phyloP scores from a whole-genome alignment of 2,113 vertebrate species.

The Sturnus vulgaris region DNA sequence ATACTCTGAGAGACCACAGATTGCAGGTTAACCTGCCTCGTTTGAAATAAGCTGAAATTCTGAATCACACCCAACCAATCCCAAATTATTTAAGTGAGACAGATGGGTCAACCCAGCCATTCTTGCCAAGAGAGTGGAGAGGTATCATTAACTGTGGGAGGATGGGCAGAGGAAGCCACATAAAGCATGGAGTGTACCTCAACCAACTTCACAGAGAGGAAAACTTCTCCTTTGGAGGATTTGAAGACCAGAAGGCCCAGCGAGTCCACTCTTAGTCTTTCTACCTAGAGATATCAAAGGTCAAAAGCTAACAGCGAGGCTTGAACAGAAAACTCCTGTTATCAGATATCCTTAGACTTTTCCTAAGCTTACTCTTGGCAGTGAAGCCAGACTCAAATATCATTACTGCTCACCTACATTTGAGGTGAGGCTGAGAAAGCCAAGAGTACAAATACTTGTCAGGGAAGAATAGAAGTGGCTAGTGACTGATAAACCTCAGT shows the following conservation, averaged over 20 bases:
- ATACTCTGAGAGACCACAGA: background rate
- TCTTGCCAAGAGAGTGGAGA: background rate
- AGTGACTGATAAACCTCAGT: background rate
- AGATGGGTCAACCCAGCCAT: constrained; percentile 5
- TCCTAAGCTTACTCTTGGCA: background rate
- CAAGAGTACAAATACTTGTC: background rate
- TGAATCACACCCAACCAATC: constrained; percentile 19
- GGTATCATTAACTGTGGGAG: background rate
- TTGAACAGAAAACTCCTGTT: background rate
- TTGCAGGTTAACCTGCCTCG: background rate
- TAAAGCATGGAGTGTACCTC: background rate
- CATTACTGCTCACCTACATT: background rate
- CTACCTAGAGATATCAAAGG: background rate
- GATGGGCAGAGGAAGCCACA: background rate
- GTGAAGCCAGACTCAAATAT: background rate
- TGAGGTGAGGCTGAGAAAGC: background rate
- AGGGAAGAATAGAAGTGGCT: background rate
- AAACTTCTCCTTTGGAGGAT: background rate
- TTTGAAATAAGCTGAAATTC: constrained; percentile 23
- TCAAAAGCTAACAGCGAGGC: background rate
- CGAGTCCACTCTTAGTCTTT: background rate
- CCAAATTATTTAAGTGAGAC: constrained; percentile 4
- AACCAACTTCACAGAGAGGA: background rate
- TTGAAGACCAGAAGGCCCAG: background rate
- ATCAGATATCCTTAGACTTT: background rate